Percentiles rank a stretch among this genome's conserved stretches.
Evolutionary conservation across 2,797 vertebrate genomes (phyloP).

Genomic region (Cuniculus paca): DNA sequence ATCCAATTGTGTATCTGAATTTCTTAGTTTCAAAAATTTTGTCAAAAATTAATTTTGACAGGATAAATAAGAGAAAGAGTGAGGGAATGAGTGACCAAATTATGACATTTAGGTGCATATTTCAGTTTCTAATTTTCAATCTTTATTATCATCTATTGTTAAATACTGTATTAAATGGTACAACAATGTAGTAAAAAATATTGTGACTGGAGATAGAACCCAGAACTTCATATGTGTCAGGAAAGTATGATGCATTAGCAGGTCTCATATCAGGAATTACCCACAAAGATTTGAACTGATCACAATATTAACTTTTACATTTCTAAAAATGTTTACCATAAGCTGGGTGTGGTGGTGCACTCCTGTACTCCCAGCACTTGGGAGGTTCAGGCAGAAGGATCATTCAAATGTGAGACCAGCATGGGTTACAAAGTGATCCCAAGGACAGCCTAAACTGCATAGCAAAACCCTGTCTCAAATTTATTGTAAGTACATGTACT

Average conservation of each 20-base stretch:
- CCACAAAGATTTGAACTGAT: background rate
- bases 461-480: too few species aligned
- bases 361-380: too few species aligned
- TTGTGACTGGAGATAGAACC: background rate
- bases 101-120: background rate
- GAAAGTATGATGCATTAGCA: background rate
- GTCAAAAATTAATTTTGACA: background rate
- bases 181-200: background rate
- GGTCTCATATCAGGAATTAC: background rate
- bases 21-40: too few species aligned
- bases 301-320: background rate
- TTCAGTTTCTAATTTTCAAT: background rate
- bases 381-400: background rate
- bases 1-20: too few species aligned
- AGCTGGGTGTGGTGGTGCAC: too few species aligned
- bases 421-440: too few species aligned
- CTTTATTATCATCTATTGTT: background rate
- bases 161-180: background rate
- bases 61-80: background rate
- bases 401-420: too few species aligned
- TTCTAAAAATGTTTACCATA: background rate
- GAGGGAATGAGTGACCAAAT: background rate
- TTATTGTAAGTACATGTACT: rapidly evolving
- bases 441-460: too few species aligned
- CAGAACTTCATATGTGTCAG: background rate